phyloP scores from a whole-genome alignment of 2,113 vertebrate species.

The Eptesicus fuscus region DNA sequence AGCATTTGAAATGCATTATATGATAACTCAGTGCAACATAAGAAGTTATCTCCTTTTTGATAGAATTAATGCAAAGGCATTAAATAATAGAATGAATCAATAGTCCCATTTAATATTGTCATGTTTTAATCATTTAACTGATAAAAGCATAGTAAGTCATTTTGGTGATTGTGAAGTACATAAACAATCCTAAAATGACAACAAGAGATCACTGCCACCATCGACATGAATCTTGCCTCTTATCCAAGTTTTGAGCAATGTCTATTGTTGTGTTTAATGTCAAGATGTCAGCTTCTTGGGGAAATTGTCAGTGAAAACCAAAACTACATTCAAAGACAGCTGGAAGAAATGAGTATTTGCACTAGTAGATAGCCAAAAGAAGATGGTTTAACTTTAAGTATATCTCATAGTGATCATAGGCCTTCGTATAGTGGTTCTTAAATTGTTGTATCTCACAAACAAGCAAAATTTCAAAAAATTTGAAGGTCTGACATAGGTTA shows the following conservation, averaged over 20 bases:
- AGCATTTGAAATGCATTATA: conserved; percentile 1
- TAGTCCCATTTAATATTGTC: neutral
- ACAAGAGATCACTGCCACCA: neutral
- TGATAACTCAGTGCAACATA: neutral
- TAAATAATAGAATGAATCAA: neutral
- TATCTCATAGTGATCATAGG: neutral
- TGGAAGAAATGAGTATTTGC: neutral
- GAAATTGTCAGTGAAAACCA: conserved; percentile 31
- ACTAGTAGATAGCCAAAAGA: neutral
- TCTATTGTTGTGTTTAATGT: neutral
- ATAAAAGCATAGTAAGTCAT: neutral
- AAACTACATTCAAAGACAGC: conserved; percentile 25
- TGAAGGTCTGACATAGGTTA: neutral
- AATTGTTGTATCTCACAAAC: neutral
- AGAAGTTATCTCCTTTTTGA: neutral
- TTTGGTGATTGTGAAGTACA: neutral
- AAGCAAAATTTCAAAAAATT: neutral
- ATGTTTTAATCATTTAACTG: neutral
- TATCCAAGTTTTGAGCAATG: neutral
- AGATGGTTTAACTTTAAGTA: neutral
- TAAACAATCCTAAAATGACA: neutral
- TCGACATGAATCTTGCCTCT: neutral
- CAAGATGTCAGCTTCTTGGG: neutral
- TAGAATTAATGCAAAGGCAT: neutral
- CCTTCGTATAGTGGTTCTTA: neutral